Conservation (phyloP, 1,140 invertebrate genomes). For the Galleria mellonella region DNA sequence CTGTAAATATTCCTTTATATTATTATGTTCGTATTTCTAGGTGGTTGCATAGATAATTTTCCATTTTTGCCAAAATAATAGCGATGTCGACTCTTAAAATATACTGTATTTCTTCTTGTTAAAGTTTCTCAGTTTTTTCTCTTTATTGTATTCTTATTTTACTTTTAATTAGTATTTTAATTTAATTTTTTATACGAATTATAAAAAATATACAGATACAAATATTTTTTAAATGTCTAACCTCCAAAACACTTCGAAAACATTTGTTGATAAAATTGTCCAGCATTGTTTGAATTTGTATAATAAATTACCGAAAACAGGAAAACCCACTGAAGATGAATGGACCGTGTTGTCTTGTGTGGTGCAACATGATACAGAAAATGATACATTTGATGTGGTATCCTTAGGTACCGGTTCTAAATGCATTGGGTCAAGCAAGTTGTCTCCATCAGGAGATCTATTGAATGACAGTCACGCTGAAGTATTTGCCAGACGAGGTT, state of each 20-base stretch:
- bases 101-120: no score
- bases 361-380: slow-evolving; percentile 71
- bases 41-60: no score
- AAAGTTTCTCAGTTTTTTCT: no score
- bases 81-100: no score
- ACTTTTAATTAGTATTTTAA: no score
- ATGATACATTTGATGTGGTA: slow-evolving; percentile 77
- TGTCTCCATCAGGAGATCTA: slow-evolving; percentile 80
- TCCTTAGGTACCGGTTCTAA: slow-evolving; percentile 93
- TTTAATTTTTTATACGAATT: no score
- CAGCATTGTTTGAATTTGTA: slow-evolving; percentile 39
- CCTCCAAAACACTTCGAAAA: slow-evolving; percentile 8
- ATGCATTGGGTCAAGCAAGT: slow-evolving; percentile 85
- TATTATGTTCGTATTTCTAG: no score
- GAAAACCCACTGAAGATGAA: slow-evolving; percentile 86
- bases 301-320: slow-evolving; percentile 81
- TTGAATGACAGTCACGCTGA: slow-evolving; percentile 95
- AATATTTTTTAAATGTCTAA: slow-evolving; percentile 12
- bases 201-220: no score
- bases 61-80: no score
- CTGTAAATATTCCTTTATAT: no score
- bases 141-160: no score
- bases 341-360: slow-evolving; percentile 91
- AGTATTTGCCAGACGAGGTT: slow-evolving; percentile 87
- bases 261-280: slow-evolving; percentile 33